Conservation (phyloP, 2,113 vertebrate genomes). For the Eptesicus fuscus region DNA sequence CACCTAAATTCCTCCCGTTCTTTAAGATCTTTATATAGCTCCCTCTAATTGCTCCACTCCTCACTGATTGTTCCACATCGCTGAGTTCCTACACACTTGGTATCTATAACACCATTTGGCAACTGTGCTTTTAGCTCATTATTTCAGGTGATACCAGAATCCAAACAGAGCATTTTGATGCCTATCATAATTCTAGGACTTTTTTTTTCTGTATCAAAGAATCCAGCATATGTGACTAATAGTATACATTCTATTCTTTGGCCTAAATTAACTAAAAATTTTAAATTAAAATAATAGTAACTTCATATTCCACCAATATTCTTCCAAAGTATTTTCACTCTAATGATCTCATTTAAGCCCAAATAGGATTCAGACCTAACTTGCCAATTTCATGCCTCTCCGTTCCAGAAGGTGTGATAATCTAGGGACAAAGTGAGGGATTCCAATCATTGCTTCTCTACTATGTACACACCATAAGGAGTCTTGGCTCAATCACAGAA, state of each 20-base stretch:
- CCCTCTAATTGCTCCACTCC: background rate
- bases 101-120: background rate
- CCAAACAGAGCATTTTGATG: background rate
- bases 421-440: background rate
- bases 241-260: background rate
- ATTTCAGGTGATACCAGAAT: slow-evolving; percentile 18
- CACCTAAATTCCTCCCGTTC: background rate
- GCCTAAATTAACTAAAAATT: slow-evolving; percentile 46
- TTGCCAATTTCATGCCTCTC: background rate
- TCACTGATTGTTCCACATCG: background rate
- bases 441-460: background rate
- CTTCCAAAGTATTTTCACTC: slow-evolving; percentile 32
- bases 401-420: background rate
- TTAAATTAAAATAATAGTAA: slow-evolving; percentile 44
- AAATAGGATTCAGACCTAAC: background rate
- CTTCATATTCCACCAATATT: background rate
- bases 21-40: background rate
- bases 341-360: slow-evolving; percentile 40
- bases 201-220: background rate
- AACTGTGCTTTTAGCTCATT: background rate
- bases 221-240: background rate
- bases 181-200: background rate
- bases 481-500: background rate
- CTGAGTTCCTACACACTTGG: background rate
- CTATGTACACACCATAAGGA: background rate